Evolutionary conservation across 2,888 invertebrate genomes (phyloP), one percentile per base, ranked within the genome.

Genomic region (Megastigmus dorsalis): DNA sequence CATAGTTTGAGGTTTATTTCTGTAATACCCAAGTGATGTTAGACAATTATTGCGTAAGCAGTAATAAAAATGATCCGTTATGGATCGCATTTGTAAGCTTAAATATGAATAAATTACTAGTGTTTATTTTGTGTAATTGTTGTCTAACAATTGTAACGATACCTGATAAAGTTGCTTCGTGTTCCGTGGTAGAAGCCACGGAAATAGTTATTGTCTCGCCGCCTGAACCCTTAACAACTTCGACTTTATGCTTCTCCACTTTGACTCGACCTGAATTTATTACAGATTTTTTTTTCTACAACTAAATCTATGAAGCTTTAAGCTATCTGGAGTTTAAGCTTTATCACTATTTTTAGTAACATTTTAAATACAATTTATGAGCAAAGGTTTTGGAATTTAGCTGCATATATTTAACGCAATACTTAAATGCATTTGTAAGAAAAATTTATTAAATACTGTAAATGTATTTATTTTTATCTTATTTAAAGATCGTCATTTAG

Each of bases 111-210:
- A 23, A 30, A 43, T n/a, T n/a, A 38, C 13, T 41, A 13, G 48
- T 36, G 60, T 30, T 9, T 50, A 5, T 23, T 48, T 52, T 41
- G 72, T 73, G 59, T 52, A 62, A 33, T 26, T 43, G 15, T 54
- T 62, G 28, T n/a, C n/a, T n/a, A 9, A 36, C 9, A 9, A 33
- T 41, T 41, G 18, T 48, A 69, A 72, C 78, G 78, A 90, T 90
- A 92, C 92, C 92, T 92, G 92, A 89, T 77, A 92, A 88, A 78
- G 91, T 90, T 78, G 92, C 91, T 86, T 91, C 91, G 82, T 92
- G 91, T 78, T 91, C 91, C 79, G 89, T 90, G 80, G 90, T 90
- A 80, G 92, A 92, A 89, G 91, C 92, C 84, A 92, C 91, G 43
- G 88, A 88, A 79, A 89, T 88, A 15, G 88, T 89, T 73, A 89